A percentile compares a stretch with the other conserved stretches of the same genome.
phyloP scores from a whole-genome alignment of 2,113 vertebrate species.

The Alethe castanea region DNA sequence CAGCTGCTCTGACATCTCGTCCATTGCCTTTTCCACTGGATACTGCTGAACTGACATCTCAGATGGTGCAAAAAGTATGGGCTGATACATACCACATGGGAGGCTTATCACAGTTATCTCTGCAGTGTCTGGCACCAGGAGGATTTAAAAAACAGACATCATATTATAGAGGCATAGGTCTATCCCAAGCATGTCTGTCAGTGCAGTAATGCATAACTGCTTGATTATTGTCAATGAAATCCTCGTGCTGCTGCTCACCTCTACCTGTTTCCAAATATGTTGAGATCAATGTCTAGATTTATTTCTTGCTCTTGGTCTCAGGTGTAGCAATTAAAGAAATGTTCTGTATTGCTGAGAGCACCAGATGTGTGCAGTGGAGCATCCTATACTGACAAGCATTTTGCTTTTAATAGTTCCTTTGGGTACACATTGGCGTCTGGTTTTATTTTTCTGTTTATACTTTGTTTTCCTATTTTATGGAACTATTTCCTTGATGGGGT shows the following conservation, averaged over 20 bases:
- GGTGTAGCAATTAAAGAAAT: conserved; percentile 64
- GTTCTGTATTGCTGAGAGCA: conserved; percentile 45
- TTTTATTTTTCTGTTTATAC: conserved; percentile 57
- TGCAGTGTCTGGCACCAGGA: neutral
- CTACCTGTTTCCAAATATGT: neutral
- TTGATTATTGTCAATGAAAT: conserved; percentile 2
- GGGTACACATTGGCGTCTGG: neutral
- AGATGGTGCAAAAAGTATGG: neutral
- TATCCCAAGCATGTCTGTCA: neutral
- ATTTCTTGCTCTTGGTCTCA: conserved; percentile 39
- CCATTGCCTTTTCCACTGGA: neutral
- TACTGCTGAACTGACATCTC: neutral
- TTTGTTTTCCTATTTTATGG: conserved; percentile 47
- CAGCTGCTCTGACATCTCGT: neutral
- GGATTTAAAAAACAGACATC: neutral
- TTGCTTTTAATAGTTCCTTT: conserved; percentile 51
- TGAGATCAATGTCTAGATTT: conserved; percentile 15
- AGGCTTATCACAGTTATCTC: neutral
- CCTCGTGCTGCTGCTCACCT: neutral
- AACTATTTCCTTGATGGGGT: neutral
- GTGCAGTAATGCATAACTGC: neutral
- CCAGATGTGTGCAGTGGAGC: conserved; percentile 56
- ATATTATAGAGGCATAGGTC: neutral
- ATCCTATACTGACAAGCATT: conserved; percentile 44
- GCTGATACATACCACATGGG: neutral